These are phyloP conservation scores for Clarias magur DNA, from an alignment of 2,113 vertebrate species.

Conservation along the genomic window DNA sequence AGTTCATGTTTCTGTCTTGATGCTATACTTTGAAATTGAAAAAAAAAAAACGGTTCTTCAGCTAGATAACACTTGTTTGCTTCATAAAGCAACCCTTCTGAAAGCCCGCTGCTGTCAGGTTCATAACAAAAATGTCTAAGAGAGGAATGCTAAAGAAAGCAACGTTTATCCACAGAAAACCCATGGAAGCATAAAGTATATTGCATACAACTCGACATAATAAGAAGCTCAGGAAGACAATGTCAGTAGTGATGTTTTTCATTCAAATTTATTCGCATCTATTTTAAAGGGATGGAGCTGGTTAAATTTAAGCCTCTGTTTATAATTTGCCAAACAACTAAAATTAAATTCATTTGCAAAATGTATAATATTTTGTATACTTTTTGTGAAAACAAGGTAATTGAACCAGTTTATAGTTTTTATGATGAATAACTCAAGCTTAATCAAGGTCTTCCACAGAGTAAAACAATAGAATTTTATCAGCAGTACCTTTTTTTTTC, in stretches of 20 bases:
- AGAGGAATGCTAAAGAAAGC: background rate
- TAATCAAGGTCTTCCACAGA: background rate
- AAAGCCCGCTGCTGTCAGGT: conserved; percentile 1
- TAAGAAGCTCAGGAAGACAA: background rate
- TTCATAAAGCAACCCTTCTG: background rate
- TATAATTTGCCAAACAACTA: background rate
- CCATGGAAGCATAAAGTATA: background rate
- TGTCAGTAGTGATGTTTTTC: background rate
- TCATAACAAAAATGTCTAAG: background rate
- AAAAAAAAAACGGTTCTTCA: background rate
- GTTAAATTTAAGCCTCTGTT: background rate
- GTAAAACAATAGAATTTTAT: background rate
- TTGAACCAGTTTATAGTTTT: background rate
- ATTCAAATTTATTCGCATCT: background rate
- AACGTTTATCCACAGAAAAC: background rate
- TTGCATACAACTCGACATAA: background rate
- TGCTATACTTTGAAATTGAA: background rate
- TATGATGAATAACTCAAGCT: background rate
- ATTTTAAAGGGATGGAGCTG: background rate
- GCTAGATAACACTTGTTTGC: background rate
- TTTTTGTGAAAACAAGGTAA: background rate
- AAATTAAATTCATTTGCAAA: background rate
- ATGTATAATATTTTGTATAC: background rate
- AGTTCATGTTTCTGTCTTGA: background rate
- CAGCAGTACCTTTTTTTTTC: background rate